Base-by-base conservation (phyloP, 2,113 vertebrate species). In the Cyprichromis sp. region DNA sequence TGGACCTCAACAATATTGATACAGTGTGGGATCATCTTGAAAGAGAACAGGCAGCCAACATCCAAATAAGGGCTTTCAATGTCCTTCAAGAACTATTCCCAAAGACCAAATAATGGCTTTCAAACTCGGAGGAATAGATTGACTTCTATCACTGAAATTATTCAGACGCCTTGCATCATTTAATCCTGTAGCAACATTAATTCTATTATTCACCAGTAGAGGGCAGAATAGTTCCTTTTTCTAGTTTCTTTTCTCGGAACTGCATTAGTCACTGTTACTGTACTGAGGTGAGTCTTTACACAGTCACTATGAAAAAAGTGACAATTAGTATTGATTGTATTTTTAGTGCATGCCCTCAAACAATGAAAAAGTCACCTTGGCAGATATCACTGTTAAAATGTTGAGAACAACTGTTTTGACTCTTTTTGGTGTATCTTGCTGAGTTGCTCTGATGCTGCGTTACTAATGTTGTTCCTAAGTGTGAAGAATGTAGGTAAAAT, bases 161-260 rank as follows among this genome's bases (percentile, higher is more conserved):
- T 78, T 78, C 71, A 50, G 71, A 31, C 2, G 2, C 10, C 42
- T 31, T n/a, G 45, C 14, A 29, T 76, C 24, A 12, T 17, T 10
- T 12, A 13, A 52, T 31, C 9, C 42, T 78, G 42, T 29, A 29
- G 71, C 24, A 17, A 76, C 42, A 7, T 17, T 8, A 9, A 68
- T 52, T 82, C 38, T 9, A 3, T n/a, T 42, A 21, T 78, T 76
- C 24, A 84, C 83, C 88, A 85, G 76, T 16, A 93, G 93, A 88
- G 85, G 90, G 87, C 83, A 92, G 83, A 40, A 55, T 1, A 80
- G 55, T 2, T 5, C 40, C 71, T 36, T 38, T 40, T n/a, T 38
- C 24, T 12, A 40, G 11, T 80, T 84, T 24, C 5, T 52, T 88
- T 66, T 42, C 52, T 78, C 7, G 1, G 34, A 66, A 38, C 61